Conservation (phyloP, 2,888 invertebrate species). For the Oligia fasciuncula region DNA sequence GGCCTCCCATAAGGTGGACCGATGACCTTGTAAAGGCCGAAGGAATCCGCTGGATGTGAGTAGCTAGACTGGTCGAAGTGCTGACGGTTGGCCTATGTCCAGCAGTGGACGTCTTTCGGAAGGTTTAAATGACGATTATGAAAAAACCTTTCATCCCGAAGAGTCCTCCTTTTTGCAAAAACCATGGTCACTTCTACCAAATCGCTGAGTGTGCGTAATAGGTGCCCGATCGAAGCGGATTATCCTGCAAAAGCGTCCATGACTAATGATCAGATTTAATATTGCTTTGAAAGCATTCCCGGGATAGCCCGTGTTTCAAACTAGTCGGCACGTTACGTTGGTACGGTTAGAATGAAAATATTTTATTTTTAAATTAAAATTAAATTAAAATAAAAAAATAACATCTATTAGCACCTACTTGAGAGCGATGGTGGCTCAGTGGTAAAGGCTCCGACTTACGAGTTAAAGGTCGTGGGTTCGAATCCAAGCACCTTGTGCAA, state of each 20-base stretch:
- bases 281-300: slow-evolving; percentile 67
- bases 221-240: slow-evolving; percentile 71
- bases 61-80: background rate
- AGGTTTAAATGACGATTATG: background rate
- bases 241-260: slow-evolving; percentile 75
- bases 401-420: background rate
- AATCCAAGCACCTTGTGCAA: too few species aligned
- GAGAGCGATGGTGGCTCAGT: too few species aligned
- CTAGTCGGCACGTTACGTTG: slow-evolving; percentile 41
- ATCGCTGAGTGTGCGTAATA: slow-evolving; percentile 70
- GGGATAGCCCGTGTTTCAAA: slow-evolving; percentile 48
- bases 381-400: too few species aligned
- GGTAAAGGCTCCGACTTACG: too few species aligned
- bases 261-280: slow-evolving; percentile 79
- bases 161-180: slow-evolving; percentile 2
- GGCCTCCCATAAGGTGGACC: background rate
- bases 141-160: background rate
- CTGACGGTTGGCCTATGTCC: background rate
- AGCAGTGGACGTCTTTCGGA: background rate
- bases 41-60: background rate
- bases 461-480: too few species aligned
- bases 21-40: background rate
- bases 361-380: background rate
- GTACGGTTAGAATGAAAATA: slow-evolving; percentile 39
- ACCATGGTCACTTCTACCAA: slow-evolving; percentile 41